These are phyloP conservation scores for Synodontis membranacea DNA, from an alignment of 2,113 vertebrate species.

Conservation along the genomic window DNA sequence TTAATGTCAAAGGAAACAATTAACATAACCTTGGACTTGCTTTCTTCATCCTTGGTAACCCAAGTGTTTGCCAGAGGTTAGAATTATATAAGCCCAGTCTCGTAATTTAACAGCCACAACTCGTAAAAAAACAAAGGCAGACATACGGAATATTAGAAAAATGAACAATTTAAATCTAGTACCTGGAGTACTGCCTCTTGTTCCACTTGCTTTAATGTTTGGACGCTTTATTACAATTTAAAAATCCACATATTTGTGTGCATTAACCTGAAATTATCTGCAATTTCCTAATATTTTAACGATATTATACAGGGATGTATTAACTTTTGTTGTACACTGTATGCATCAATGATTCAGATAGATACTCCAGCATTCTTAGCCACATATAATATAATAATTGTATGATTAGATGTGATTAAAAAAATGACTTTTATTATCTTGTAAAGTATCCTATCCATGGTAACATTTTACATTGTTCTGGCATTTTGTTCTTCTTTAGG, in stretches of 20 bases:
- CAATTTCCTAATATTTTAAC: neutral
- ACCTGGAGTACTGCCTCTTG: neutral
- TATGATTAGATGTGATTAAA: neutral
- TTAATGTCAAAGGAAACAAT: no score
- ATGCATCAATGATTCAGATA: neutral
- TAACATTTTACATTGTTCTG: neutral
- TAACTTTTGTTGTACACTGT: neutral
- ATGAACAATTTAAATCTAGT: no score
- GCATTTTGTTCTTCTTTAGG: conserved; percentile 61
- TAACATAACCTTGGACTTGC: no score
- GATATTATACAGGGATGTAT: neutral
- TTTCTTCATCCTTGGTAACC: no score
- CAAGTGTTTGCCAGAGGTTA: no score
- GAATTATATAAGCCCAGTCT: no score
- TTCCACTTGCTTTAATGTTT: neutral
- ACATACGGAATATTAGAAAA: neutral
- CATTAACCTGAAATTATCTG: neutral
- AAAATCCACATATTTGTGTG: neutral
- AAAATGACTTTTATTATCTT: neutral
- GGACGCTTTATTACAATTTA: neutral
- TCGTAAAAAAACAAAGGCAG: neutral
- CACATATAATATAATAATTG: neutral
- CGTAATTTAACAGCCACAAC: no score
- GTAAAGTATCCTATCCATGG: neutral
- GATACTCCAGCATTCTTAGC: neutral